phyloP scores from a whole-genome alignment of 2,113 vertebrate species.

The Camelus dromedarius region DNA sequence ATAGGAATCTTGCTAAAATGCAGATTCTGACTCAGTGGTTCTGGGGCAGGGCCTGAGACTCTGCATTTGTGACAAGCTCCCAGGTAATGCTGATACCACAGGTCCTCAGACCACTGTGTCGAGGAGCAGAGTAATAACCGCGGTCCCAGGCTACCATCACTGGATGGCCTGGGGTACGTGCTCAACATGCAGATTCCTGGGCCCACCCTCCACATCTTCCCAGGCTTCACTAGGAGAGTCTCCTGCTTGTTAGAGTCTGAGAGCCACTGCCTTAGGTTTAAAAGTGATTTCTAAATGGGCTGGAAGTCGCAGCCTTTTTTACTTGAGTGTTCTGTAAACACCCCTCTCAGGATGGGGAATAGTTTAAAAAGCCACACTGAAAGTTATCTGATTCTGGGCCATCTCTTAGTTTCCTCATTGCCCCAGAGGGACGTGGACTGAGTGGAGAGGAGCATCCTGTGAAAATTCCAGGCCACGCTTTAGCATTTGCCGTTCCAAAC shows the following conservation, averaged over 20 bases:
- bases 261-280: not conserved
- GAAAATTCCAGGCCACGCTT: not conserved
- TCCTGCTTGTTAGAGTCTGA: not conserved
- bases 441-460: not conserved
- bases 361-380: not conserved
- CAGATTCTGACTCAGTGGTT: not conserved
- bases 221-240: not conserved
- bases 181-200: not conserved
- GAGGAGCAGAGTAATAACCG: not conserved
- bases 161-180: too few species aligned
- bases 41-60: not conserved
- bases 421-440: not conserved
- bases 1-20: not conserved
- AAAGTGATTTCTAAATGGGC: not conserved
- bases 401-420: not conserved
- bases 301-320: not conserved
- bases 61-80: not conserved
- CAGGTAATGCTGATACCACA: accelerated
- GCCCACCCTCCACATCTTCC: not conserved
- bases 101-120: too few species aligned
- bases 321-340: not conserved
- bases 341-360: not conserved
- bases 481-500: not conserved
- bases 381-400: not conserved
- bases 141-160: too few species aligned